Evolutionary conservation across 2,888 invertebrate species (phyloP).

Genomic region (Craniophora ligustri): DNA sequence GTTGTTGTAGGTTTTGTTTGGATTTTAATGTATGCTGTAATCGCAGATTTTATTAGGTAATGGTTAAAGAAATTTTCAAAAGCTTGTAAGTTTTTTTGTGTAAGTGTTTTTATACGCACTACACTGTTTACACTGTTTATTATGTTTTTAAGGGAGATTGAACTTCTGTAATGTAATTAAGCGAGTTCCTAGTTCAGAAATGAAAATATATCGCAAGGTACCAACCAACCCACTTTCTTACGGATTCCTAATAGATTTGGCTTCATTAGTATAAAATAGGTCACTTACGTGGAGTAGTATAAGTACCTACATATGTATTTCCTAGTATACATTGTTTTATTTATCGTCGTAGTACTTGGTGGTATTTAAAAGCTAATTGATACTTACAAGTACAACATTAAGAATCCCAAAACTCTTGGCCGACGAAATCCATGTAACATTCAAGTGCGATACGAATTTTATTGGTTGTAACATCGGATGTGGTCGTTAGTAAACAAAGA

Average conservation of each 20-base stretch:
- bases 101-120: no score
- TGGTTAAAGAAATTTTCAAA: constrained; percentile 10
- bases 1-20: constrained; percentile 26
- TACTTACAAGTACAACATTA: no score
- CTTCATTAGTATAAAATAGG: background rate
- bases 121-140: background rate
- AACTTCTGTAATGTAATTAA: background rate
- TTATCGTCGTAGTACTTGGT: background rate
- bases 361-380: no score
- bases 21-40: constrained; percentile 41
- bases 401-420: constrained; percentile 4
- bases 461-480: constrained; percentile 43
- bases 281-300: no score
- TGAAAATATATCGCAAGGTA: background rate
- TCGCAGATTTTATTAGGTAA: background rate
- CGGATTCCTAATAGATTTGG: background rate
- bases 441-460: constrained; percentile 40
- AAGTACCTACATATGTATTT: background rate
- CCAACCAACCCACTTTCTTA: no score
- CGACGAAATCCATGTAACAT: constrained; percentile 23
- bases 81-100: background rate
- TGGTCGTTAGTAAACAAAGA: constrained; percentile 58
- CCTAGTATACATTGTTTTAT: background rate
- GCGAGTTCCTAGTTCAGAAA: background rate
- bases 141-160: background rate